Percentiles rank a stretch among this genome's conserved stretches.
Evolutionary conservation across 2,888 invertebrate species (phyloP).

Genomic region (Drosophila macrothrix): DNA sequence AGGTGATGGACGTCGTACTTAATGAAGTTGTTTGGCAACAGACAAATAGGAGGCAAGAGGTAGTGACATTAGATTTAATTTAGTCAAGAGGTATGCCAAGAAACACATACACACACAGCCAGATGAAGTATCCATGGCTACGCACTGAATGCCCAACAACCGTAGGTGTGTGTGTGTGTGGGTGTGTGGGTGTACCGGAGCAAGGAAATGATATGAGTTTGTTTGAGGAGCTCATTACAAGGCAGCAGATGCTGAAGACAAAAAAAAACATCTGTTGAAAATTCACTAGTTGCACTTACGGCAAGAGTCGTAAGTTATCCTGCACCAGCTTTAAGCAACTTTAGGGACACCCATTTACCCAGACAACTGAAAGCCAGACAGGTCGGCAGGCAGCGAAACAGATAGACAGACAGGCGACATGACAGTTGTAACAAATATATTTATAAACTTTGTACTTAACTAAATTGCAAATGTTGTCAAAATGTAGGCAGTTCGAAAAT

Average conservation of each 20-base stretch:
- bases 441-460: neutral
- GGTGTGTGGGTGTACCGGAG: conserved; percentile 15
- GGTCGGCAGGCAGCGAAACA: neutral
- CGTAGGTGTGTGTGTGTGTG: neutral
- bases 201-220: conserved; percentile 55
- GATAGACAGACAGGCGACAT: conserved; percentile 1
- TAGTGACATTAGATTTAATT: conserved; percentile 64
- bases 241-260: conserved; percentile 5
- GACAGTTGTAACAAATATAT: neutral
- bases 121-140: conserved; percentile 34
- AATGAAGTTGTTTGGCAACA: conserved; percentile 67
- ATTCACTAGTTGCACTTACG: conserved; percentile 15
- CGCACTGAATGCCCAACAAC: conserved; percentile 35
- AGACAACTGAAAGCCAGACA: neutral
- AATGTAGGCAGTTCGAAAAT: neutral
- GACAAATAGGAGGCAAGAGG: conserved; percentile 42
- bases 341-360: neutral
- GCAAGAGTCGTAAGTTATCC: conserved; percentile 15
- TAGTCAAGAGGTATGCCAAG: conserved; percentile 58
- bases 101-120: conserved; percentile 24
- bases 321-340: conserved; percentile 6
- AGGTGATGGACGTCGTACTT: conserved; percentile 38
- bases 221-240: conserved; percentile 45
- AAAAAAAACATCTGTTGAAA: conserved; percentile 11
- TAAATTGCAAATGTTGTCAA: neutral